A percentile compares a stretch with the other conserved stretches of the same genome.
phyloP scores from a whole-genome alignment of 2,113 vertebrate species.

The Anguilla rostrata region DNA sequence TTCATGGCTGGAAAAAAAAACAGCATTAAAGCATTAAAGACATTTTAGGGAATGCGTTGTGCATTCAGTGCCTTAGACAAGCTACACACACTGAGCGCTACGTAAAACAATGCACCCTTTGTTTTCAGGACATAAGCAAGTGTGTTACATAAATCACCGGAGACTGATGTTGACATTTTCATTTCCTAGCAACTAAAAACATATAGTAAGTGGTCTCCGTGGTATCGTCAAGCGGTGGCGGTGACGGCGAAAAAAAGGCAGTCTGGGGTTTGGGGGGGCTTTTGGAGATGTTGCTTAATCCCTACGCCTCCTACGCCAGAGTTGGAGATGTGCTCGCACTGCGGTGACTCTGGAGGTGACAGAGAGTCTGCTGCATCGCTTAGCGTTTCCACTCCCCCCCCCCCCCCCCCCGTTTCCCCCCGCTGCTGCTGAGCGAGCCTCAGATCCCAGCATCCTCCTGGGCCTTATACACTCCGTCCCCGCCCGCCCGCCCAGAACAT shows the following conservation, averaged over 20 bases:
- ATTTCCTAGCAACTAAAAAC: not conserved
- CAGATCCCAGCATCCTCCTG: constrained; percentile 35
- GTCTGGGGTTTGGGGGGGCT: no score
- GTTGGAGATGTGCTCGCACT: not conserved
- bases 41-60: constrained; percentile 4
- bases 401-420: constrained; percentile 42
- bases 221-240: not conserved
- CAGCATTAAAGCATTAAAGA: not conserved
- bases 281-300: not conserved
- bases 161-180: not conserved
- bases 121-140: not conserved
- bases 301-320: not conserved
- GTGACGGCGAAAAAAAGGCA: no score
- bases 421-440: constrained; percentile 41
- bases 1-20: not conserved
- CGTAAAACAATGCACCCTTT: constrained; percentile 5
- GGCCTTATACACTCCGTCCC: constrained; percentile 7
- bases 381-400: constrained; percentile 39
- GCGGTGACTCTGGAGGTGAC: constrained; percentile 10
- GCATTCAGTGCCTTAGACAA: constrained; percentile 3
- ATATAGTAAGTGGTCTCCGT: not conserved
- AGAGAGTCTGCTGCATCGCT: constrained; percentile 33
- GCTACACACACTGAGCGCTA: not conserved
- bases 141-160: not conserved
- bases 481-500: not conserved